phyloP scores from a whole-genome alignment of 2,797 vertebrate species.

The Moxostoma hubbsi region DNA sequence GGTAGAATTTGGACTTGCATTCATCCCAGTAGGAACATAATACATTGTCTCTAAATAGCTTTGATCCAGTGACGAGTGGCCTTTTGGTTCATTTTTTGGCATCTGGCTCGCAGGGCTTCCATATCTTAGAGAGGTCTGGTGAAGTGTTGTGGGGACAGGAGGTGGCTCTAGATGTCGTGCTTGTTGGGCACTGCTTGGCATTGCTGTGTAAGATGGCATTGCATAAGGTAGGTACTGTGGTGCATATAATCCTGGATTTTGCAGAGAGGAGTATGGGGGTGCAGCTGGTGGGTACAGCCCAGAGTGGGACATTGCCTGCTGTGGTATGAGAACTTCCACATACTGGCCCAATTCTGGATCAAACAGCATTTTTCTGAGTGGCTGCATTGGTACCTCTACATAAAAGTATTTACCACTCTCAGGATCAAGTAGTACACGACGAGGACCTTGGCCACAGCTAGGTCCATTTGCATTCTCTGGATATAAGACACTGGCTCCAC shows the following conservation, averaged over 20 bases:
- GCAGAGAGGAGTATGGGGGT: constrained; percentile 78
- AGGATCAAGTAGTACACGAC: constrained; percentile 90
- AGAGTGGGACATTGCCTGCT: constrained; percentile 80
- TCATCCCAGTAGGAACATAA: constrained; percentile 89
- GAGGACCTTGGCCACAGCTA: constrained; percentile 69
- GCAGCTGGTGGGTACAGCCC: constrained; percentile 83
- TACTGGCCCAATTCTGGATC: constrained; percentile 95
- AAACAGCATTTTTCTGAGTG: constrained; percentile 88
- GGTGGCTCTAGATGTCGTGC: constrained; percentile 72
- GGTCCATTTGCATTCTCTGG: constrained; percentile 72
- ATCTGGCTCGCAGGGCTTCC: constrained; percentile 73
- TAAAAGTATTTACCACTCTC: constrained; percentile 94
- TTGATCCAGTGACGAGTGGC: constrained; percentile 79
- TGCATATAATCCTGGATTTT: constrained; percentile 79
- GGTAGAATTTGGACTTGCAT: constrained; percentile 81
- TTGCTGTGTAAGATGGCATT: constrained; percentile 74
- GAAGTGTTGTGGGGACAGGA: constrained; percentile 68
- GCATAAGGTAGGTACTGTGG: constrained; percentile 82
- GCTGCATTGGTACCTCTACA: constrained; percentile 88
- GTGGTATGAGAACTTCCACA: constrained; percentile 91
- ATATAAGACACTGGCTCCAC: constrained; percentile 66
- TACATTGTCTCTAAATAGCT: constrained; percentile 89
- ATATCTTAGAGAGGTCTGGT: constrained; percentile 70
- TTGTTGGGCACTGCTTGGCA: constrained; percentile 69
- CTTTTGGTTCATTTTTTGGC: constrained; percentile 77